Evolutionary conservation across 2,113 vertebrate species (phyloP), one percentile per base, ranked within the genome.

Genomic region (Petaurus breviceps): DNA sequence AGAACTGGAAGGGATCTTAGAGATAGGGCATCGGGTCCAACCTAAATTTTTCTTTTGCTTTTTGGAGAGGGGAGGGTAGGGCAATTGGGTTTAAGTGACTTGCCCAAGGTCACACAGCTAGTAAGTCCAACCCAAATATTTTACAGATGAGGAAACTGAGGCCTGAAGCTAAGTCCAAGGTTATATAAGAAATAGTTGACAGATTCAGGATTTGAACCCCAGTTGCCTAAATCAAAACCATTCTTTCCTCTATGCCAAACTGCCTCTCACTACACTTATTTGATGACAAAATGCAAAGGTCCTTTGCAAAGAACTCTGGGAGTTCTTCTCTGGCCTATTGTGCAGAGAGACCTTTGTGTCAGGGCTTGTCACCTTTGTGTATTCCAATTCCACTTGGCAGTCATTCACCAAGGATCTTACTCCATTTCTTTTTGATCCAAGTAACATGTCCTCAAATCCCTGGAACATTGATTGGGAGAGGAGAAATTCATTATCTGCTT

Each of bases 361-460:
- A 97, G 98, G 97, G 97, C 96, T 98, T 98, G 98, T 97, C 97
- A 98, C 96, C 97, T 97, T 97, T 97, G 95, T 96, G 68, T 97
- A 98, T 96, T 96, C 97, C 97, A 97, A 96, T 97, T 97, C 97
- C 96, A 97, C 97, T 98, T 97, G 93, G 96, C 91, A 97, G 97
- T 97, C 97, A 97, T 98, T 97, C 91, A 92, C 95, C 97, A 97
- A 97, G 97, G 68, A 97, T 97, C 95, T 97, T 95, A 91, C 93
- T 94, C 95, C 97, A 96, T 97, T 98, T 98, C 93, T 98, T 96
- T 98, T 98, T 98, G 97, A 95, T 98, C 96, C 96, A 24, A 97
- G 97, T 96, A 97, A 97, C 91, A 95, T 96, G 96, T 95, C 96
- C 94, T 97, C 96, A 97, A 97, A 96, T 94, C 96, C 93, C 96